These are phyloP conservation scores for Buphagus erythrorhynchus DNA, from an alignment of 2,797 vertebrate genomes.

Conservation along the genomic window DNA sequence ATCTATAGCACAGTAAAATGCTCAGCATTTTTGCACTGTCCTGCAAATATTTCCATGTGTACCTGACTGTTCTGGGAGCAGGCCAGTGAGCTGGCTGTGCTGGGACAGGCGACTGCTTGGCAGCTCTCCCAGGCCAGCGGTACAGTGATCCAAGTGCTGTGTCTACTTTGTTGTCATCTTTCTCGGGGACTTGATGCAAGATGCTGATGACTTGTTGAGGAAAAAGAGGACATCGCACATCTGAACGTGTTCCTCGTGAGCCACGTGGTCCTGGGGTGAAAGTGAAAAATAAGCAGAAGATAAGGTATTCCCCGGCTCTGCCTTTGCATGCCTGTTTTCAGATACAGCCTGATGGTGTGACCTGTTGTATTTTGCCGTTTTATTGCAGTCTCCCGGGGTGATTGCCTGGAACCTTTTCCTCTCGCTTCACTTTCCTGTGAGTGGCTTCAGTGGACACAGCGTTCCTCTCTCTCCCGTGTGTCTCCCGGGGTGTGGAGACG, in stretches of 20 bases:
- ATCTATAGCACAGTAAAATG: background rate
- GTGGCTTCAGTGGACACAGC: background rate
- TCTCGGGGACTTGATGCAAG: accelerated
- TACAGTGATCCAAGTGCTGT: accelerated
- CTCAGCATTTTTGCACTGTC: background rate
- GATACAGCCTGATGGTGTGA: background rate
- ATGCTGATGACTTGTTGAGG: background rate
- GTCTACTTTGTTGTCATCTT: background rate
- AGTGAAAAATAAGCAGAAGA: background rate
- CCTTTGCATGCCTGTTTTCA: background rate
- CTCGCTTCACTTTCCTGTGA: background rate
- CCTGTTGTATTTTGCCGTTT: background rate
- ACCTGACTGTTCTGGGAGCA: background rate
- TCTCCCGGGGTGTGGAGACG: accelerated
- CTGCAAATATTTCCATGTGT: background rate
- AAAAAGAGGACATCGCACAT: accelerated
- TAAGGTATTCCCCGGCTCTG: background rate
- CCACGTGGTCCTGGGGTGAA: accelerated
- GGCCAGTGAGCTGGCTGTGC: background rate
- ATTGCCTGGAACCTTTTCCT: background rate
- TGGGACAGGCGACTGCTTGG: accelerated
- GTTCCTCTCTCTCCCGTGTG: background rate
- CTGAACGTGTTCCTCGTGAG: background rate
- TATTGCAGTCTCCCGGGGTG: too few relatives aligned
- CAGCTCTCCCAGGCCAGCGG: accelerated